Percentiles rank a stretch among this genome's conserved stretches.
These are phyloP conservation scores for Drosophila multiciliata DNA, from an alignment of 2,888 invertebrate species.

Conservation along the genomic window DNA sequence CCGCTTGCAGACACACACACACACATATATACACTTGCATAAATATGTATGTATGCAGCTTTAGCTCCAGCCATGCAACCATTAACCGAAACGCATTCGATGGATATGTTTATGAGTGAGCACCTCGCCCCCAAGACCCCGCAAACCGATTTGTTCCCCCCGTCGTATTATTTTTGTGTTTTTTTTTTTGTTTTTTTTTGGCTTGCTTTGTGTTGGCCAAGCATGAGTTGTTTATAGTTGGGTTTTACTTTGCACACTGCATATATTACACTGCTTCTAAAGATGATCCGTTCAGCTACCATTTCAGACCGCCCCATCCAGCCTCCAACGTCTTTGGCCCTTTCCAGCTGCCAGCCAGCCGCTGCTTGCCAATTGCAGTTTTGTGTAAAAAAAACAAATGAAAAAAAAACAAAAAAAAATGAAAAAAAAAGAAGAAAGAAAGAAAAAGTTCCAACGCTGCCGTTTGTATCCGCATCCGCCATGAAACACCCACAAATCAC, in stretches of 20 bases:
- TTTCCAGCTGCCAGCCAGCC: not conserved
- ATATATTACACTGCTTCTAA: conserved; percentile 40
- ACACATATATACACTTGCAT: not conserved
- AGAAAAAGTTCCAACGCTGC: conserved; percentile 35
- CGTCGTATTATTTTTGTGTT: not conserved
- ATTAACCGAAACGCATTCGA: conserved; percentile 45
- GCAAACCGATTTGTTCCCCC: conserved; percentile 2
- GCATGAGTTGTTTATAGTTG: conserved; percentile 57
- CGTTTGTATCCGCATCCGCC: conserved; percentile 61
- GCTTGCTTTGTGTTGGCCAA: conserved; percentile 1
- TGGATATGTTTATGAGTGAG: conserved; percentile 53
- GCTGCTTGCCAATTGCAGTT: conserved; percentile 50
- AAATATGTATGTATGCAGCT: not conserved
- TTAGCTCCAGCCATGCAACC: conserved; percentile 19
- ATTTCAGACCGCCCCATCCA: not conserved
- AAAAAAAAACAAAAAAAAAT: not conserved
- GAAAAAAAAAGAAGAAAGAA: conserved; percentile 29
- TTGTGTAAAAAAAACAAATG: conserved; percentile 4
- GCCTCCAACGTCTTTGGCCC: no score
- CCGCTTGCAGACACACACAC: not conserved
- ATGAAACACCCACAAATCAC: conserved; percentile 61
- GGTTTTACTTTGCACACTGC: conserved; percentile 24
- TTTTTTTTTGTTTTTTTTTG: not conserved
- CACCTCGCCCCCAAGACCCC: not conserved
- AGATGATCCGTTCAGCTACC: conserved; percentile 49